Conservation (phyloP, 2,797 vertebrate species). For the Channa striata region DNA sequence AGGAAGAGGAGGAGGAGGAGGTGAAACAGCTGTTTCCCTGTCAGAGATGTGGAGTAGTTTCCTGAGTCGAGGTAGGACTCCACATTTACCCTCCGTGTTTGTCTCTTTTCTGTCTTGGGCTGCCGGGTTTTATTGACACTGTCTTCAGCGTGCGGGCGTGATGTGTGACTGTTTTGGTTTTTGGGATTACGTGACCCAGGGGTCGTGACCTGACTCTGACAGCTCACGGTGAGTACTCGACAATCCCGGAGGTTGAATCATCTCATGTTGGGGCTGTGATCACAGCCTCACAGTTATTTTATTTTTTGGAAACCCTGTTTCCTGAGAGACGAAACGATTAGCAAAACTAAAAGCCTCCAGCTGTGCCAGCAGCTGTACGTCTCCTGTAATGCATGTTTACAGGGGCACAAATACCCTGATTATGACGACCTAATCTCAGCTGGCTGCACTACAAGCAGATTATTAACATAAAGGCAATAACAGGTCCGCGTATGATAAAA, state of each 20-base stretch:
- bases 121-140: background rate
- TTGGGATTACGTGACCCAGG: background rate
- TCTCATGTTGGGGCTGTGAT: background rate
- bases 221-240: background rate
- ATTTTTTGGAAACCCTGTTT: background rate
- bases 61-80: conserved; percentile 69
- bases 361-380: no score
- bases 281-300: background rate
- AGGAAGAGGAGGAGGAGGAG: conserved; percentile 46
- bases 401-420: no score
- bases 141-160: background rate
- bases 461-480: no score
- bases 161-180: conserved; percentile 8
- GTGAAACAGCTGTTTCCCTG: conserved; percentile 55
- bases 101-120: background rate
- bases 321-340: background rate
- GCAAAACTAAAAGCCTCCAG: background rate
- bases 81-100: background rate
- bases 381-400: no score
- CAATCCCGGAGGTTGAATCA: background rate
- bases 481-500: no score
- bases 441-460: no score
- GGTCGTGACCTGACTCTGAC: conserved; percentile 36
- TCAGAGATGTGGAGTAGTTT: conserved; percentile 73
- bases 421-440: no score